Base-by-base conservation (phyloP, 2,797 vertebrate species). In the Pterois miles region DNA sequence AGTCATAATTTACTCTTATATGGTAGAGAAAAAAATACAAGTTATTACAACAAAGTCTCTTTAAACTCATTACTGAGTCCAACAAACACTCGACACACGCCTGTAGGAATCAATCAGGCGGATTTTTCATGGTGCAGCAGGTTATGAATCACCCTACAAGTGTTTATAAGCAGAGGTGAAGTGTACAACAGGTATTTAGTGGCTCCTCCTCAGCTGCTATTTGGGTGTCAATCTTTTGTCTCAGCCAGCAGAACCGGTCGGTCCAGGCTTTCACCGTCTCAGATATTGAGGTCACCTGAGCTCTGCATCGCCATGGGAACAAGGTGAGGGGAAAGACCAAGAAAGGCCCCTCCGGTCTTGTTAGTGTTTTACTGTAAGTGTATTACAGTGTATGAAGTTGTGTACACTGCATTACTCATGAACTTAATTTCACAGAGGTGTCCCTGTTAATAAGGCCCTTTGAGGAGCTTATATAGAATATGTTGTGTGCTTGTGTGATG, bases 151-250 rank as follows among this genome's bases (percentile, higher is more conserved):
- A 71, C 29, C 12, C 12, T 25, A 7, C 3, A 59, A 27, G 8
- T 64, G 50, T 67, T 77, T 77, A 46, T 6, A 6, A 57, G 62
- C 13, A 70, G 25, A 76, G 22, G 58, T 73, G 46, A 87, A 76
- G 75, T 59, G 66, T 64, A 68, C 65, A 82, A 50, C 46, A 90
- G 76, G 82, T 89, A 90, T 91, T 91, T 85, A 54, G 84, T 90
- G 88, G 76, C 89, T 90, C 89, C 92, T 80, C 80, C 59, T 84
- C 7, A 10, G 40, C 58, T 84, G 65, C 79, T 86, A 79, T 93
- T 86, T 88, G 62, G 83, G 85, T 91, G 90, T 90, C 91, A 92
- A 81, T 89, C 92, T 92, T 95, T 95, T 95, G 93, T 95, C 81
- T 86, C 13, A 57, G 14, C 85, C 79, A 18, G 90, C 57, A 78